A percentile compares a stretch with the other conserved stretches of the same genome.
Evolutionary conservation across 2,888 invertebrate genomes (phyloP).

Genomic region (Branchipolynoe longqiensis): DNA sequence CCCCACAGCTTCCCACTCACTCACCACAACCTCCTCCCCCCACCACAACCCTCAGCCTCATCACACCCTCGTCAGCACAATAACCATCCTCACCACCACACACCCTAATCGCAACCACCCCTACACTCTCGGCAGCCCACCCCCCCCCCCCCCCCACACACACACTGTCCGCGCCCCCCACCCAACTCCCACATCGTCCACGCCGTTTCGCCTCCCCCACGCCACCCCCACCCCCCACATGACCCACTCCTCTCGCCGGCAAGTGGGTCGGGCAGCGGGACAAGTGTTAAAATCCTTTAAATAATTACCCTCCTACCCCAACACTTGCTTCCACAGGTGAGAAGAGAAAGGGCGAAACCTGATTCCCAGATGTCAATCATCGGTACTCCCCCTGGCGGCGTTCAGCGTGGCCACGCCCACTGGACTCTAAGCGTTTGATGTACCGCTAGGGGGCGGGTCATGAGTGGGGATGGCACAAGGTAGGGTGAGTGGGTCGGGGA

Average conservation of each 20-base stretch:
- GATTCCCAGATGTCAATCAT: slow-evolving; percentile 1
- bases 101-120: background rate
- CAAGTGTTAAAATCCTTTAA: no score
- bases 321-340: background rate
- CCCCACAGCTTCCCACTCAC: no score
- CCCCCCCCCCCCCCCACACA: background rate
- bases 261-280: no score
- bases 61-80: no score
- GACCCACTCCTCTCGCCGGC: background rate
- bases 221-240: background rate
- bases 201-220: no score
- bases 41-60: background rate
- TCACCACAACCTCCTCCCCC: no score
- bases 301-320: no score
- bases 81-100: no score
- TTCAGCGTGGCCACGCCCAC: background rate
- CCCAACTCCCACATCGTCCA: background rate
- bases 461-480: background rate
- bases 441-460: slow-evolving; percentile 24
- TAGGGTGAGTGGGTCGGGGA: background rate
- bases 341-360: background rate
- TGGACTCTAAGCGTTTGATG: slow-evolving; percentile 11
- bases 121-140: background rate
- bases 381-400: background rate
- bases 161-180: background rate